Conservation (phyloP, 2,888 invertebrate species). For the Melieria picta region DNA sequence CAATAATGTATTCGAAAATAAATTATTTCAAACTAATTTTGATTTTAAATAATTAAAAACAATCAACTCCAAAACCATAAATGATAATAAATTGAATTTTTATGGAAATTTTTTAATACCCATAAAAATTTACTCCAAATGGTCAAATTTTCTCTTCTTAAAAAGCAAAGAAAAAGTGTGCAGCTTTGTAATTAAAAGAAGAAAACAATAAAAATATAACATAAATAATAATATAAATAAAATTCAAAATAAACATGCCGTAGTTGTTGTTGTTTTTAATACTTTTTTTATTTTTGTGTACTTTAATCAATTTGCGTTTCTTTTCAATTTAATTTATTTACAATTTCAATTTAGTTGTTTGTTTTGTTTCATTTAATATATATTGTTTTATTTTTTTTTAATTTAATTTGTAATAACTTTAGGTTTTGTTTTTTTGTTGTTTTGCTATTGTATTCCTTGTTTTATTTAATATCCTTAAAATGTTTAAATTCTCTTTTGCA, state of each 20-base stretch:
- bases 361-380: conserved; percentile 1
- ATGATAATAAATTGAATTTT: no score
- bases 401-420: conserved; percentile 41
- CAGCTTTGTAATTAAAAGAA: no score
- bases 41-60: no score
- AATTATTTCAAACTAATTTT: no score
- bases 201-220: no score
- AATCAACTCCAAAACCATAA: no score
- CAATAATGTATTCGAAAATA: no score
- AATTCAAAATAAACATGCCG: conserved; percentile 27
- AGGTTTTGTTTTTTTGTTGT: not conserved
- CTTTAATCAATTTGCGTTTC: conserved; percentile 39
- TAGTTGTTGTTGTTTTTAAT: conserved; percentile 43
- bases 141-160: no score
- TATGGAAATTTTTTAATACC: no score
- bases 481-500: conserved; percentile 42
- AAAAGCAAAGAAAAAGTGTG: no score
- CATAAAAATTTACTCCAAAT: no score
- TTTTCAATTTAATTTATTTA: conserved; percentile 8
- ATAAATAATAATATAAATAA: not conserved
- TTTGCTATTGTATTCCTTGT: conserved; percentile 4
- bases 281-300: conserved; percentile 47
- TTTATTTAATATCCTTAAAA: conserved; percentile 36
- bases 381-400: conserved; percentile 18
- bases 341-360: conserved; percentile 40